Evolutionary conservation across 2,797 vertebrate species (phyloP).

Genomic region (Melopsittacus undulatus): DNA sequence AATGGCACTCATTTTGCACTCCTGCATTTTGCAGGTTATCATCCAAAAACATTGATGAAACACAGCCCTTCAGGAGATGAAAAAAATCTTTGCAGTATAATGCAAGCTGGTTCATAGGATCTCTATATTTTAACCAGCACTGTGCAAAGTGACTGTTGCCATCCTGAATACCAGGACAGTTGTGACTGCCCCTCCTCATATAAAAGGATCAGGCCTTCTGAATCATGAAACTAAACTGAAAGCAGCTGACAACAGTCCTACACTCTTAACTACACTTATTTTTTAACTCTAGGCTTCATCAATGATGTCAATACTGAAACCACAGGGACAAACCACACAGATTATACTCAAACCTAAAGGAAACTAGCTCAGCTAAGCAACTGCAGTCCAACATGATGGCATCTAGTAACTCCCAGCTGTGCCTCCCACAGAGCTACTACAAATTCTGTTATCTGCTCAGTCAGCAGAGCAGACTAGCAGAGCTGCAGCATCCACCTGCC

Average conservation of each 20-base stretch:
- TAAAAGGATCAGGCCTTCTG: background rate
- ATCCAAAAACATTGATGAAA: slow-evolving; percentile 51
- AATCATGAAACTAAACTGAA: background rate
- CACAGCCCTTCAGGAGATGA: slow-evolving; percentile 17
- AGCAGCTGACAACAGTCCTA: background rate
- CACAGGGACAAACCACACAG: background rate
- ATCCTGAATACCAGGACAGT: background rate
- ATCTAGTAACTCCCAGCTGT: background rate
- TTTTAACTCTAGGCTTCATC: background rate
- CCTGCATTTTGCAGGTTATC: slow-evolving; percentile 52
- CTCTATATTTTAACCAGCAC: background rate
- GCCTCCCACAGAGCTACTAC: background rate
- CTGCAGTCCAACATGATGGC: background rate
- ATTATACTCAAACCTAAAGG: background rate
- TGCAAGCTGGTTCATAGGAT: background rate
- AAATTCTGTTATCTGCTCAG: background rate
- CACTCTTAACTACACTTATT: background rate
- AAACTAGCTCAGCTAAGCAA: background rate
- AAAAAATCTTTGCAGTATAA: slow-evolving; percentile 14
- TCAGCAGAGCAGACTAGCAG: background rate
- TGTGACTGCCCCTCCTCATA: background rate
- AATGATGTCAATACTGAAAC: background rate
- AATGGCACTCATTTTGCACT: slow-evolving; percentile 5
- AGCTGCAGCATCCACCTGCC: background rate
- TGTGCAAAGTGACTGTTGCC: background rate